These are phyloP conservation scores for Drosophila sordidula DNA, from an alignment of 2,888 invertebrate genomes.

Conservation along the genomic window DNA sequence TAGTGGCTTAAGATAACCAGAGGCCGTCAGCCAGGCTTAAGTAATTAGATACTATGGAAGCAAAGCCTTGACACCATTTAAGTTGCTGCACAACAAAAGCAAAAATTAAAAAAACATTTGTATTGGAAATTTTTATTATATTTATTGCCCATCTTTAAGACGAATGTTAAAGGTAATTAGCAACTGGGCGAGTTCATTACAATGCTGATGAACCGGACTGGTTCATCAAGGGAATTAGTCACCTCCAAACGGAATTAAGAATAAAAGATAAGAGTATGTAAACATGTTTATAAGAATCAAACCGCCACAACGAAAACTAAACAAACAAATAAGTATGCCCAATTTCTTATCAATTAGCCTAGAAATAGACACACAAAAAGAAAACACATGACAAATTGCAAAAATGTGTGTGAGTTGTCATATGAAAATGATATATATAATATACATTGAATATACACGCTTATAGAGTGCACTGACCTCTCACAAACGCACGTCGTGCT, in stretches of 20 bases:
- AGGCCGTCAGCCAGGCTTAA: slow-evolving; percentile 37
- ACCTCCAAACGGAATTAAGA: neutral
- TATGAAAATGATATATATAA: neutral
- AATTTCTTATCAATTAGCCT: slow-evolving; percentile 19
- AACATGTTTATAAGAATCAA: slow-evolving; percentile 1
- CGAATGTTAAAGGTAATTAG: slow-evolving; percentile 17
- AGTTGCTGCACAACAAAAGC: neutral
- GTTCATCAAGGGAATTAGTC: neutral
- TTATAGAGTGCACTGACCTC: slow-evolving; percentile 58
- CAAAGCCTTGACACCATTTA: slow-evolving; percentile 45
- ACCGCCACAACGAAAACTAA: slow-evolving; percentile 3
- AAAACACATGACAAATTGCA: slow-evolving; percentile 8
- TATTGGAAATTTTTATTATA: neutral
- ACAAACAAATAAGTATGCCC: neutral
- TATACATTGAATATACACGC: slow-evolving; percentile 8
- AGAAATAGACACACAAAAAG: neutral
- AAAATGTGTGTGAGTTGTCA: neutral
- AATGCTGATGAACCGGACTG: slow-evolving; percentile 24
- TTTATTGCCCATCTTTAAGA: slow-evolving; percentile 8
- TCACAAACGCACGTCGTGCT: slow-evolving; percentile 28
- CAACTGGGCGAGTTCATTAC: slow-evolving; percentile 10
- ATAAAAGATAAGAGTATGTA: slow-evolving; percentile 3
- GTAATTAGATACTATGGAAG: slow-evolving; percentile 32
- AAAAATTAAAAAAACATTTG: slow-evolving; percentile 8
- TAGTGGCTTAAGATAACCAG: slow-evolving; percentile 46